Conservation (phyloP, 2,113 vertebrate species). For the Oreocharis arfaki region DNA sequence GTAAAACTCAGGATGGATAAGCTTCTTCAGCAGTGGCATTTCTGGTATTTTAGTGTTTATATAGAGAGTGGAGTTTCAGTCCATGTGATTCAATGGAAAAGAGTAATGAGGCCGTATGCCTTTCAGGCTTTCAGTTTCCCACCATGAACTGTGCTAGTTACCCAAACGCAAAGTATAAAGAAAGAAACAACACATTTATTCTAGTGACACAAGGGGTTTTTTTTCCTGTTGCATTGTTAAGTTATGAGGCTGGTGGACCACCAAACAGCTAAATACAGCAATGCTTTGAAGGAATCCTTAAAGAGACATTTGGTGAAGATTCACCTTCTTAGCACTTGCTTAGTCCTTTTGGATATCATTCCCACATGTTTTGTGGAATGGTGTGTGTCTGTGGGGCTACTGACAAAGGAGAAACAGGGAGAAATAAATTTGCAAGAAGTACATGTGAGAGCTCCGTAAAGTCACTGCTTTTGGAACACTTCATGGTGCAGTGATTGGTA, state of each 20-base stretch:
- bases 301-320: not conserved
- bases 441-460: not conserved
- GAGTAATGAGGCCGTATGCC: not conserved
- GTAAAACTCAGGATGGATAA: conserved; percentile 20
- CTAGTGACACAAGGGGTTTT: not conserved
- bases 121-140: not conserved
- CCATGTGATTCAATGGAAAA: not conserved
- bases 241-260: not conserved
- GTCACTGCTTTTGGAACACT: not conserved
- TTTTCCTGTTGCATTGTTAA: not conserved
- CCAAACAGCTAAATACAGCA: not conserved
- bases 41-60: conserved; percentile 53
- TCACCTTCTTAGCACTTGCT: not conserved
- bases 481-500: not conserved
- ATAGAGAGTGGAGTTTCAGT: not conserved
- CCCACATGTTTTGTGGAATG: not conserved
- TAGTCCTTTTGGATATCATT: not conserved
- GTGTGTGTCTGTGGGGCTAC: not conserved
- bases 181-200: not conserved
- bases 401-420: not conserved
- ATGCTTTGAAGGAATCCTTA: not conserved
- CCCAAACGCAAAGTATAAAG: not conserved
- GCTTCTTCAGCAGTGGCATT: conserved; percentile 36
- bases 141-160: not conserved
- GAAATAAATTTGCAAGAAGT: not conserved